Evolutionary conservation across 23 tunicate genomes (phyloP).

Genomic region (Ciona savignyi): DNA sequence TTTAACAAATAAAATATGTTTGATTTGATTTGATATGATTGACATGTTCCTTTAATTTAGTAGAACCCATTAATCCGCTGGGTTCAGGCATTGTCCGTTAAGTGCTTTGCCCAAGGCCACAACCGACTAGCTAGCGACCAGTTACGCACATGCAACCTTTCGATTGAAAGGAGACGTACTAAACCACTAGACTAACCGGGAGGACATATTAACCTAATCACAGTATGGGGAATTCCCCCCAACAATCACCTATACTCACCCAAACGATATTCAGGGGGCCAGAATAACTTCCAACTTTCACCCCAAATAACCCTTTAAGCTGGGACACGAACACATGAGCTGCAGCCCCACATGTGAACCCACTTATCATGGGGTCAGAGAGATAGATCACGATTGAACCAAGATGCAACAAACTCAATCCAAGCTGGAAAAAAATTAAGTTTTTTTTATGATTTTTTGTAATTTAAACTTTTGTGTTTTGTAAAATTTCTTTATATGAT

Average conservation of each 20-base stretch:
- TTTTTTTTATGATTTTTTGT: too few relatives aligned
- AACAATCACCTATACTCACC: constrained; percentile 28
- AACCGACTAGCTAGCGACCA: neutral
- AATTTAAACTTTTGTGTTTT: too few relatives aligned
- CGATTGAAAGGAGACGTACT: too few relatives aligned
- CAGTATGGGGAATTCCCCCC: neutral
- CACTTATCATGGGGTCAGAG: constrained; percentile 77
- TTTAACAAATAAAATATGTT: too few relatives aligned
- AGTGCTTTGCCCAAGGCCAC: neutral
- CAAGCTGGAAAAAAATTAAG: constrained; percentile 22
- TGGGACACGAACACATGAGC: constrained; percentile 57
- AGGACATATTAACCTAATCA: too few relatives aligned
- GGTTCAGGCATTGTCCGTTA: neutral
- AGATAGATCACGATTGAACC: constrained; percentile 54
- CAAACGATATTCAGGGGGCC: constrained; percentile 55
- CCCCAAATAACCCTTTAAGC: constrained; percentile 57
- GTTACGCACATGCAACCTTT: neutral
- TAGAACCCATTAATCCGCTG: neutral
- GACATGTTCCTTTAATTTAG: too few relatives aligned
- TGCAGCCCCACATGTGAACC: constrained; percentile 76
- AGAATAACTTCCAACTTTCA: constrained; percentile 67
- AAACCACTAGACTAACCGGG: too few relatives aligned
- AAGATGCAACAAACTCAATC: constrained; percentile 38
- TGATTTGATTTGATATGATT: neutral
- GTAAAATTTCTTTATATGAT: too few relatives aligned